Conservation (phyloP, 2,113 vertebrate genomes). For the Psettodes erumei region DNA sequence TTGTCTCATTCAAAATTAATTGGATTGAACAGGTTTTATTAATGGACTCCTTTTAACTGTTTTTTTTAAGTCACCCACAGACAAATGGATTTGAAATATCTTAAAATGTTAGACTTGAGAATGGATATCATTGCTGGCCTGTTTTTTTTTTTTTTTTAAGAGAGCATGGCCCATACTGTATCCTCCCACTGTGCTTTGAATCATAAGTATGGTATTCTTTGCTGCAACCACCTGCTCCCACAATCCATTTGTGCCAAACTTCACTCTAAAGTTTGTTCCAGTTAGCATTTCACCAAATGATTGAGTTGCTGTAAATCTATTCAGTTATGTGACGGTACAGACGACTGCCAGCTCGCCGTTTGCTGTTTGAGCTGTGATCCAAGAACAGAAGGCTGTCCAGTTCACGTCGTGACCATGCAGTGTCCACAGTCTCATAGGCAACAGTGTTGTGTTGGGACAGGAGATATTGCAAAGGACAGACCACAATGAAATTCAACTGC, state of each 20-base stretch:
- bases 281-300: slow-evolving; percentile 2
- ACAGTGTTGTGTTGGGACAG: neutral
- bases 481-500: neutral
- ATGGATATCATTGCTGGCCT: neutral
- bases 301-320: neutral
- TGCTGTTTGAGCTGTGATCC: neutral
- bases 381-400: neutral
- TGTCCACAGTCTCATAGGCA: neutral
- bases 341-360: slow-evolving; percentile 2
- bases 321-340: neutral
- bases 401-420: neutral
- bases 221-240: neutral
- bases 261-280: slow-evolving; percentile 1
- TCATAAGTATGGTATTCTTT: neutral
- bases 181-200: neutral
- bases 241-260: neutral
- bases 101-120: neutral
- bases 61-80: too few relatives aligned
- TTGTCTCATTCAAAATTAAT: too few relatives aligned
- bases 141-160: neutral
- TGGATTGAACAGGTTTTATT: too few relatives aligned
- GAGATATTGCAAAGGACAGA: too few relatives aligned
- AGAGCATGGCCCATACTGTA: neutral
- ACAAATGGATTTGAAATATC: neutral
- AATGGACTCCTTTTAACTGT: too few relatives aligned